A percentile compares a stretch with the other conserved stretches of the same genome.
Conservation (phyloP, 2,113 vertebrate genomes). For the Gorsachius goisagi region DNA sequence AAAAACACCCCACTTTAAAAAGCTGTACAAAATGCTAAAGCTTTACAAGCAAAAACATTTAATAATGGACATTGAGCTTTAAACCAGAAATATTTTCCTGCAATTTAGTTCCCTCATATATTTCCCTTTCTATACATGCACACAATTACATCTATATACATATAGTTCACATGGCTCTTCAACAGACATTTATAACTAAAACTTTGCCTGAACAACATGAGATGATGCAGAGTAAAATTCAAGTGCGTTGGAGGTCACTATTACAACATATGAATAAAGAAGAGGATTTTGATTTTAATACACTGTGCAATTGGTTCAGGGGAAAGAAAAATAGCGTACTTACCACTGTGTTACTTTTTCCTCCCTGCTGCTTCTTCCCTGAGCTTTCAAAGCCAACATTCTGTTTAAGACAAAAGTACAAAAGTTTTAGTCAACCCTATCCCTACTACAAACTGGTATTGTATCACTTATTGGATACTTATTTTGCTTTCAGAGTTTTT, state of each 20-base stretch:
- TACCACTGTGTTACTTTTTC: slow-evolving; percentile 74
- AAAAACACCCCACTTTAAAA: neutral
- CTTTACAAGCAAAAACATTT: neutral
- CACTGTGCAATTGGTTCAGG: neutral
- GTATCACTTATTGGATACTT: neutral
- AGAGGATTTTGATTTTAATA: neutral
- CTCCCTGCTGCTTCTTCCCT: slow-evolving; percentile 79
- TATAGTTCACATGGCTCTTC: neutral
- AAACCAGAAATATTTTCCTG: neutral
- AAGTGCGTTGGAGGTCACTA: neutral
- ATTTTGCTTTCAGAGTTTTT: neutral
- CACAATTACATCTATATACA: neutral
- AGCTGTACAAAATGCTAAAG: neutral
- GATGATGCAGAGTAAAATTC: neutral
- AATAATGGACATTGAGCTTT: neutral
- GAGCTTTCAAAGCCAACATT: slow-evolving; percentile 81
- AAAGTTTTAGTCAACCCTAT: neutral
- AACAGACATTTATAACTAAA: neutral
- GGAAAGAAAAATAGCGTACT: slow-evolving; percentile 41
- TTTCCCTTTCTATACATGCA: neutral
- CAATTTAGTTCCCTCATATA: neutral
- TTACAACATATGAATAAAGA: neutral
- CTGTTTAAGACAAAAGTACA: slow-evolving; percentile 63
- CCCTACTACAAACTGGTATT: neutral
- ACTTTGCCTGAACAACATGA: neutral